These are phyloP conservation scores for Hippocampus kuda DNA, from an alignment of 2,797 vertebrate species.

Conservation along the genomic window DNA sequence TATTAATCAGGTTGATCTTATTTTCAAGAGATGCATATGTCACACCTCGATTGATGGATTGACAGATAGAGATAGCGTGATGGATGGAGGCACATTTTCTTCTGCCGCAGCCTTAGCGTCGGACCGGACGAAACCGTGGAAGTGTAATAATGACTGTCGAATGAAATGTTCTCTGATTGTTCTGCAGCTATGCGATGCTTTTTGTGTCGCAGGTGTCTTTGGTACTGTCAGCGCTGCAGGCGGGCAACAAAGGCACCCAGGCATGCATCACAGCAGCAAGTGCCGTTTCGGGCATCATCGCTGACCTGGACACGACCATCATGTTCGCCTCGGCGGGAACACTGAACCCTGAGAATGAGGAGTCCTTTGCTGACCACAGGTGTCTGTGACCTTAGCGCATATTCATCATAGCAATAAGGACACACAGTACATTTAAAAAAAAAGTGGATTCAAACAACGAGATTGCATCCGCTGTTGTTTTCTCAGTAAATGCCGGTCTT, in stretches of 20 bases:
- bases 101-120: not conserved
- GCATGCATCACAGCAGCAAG: slow-evolving; percentile 95
- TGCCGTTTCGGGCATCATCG: slow-evolving; percentile 94
- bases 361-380: slow-evolving; percentile 98
- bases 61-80: not conserved
- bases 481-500: not conserved
- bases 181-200: slow-evolving; percentile 11
- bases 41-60: not conserved
- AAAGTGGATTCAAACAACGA: not conserved
- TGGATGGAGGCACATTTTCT: not conserved
- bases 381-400: slow-evolving; percentile 31
- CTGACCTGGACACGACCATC: slow-evolving; percentile 97
- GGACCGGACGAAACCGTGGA: not conserved
- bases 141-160: not conserved
- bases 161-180: not conserved
- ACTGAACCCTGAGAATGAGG: slow-evolving; percentile 87
- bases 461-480: not conserved
- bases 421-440: not conserved
- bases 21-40: not conserved
- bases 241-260: slow-evolving; percentile 96
- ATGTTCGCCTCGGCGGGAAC: slow-evolving; percentile 98
- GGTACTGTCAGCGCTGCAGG: slow-evolving; percentile 93
- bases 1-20: not conserved
- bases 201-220: slow-evolving; percentile 79
- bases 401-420: not conserved